Conservation (phyloP, 2,113 vertebrate species). For the Antechinus flavipes region DNA sequence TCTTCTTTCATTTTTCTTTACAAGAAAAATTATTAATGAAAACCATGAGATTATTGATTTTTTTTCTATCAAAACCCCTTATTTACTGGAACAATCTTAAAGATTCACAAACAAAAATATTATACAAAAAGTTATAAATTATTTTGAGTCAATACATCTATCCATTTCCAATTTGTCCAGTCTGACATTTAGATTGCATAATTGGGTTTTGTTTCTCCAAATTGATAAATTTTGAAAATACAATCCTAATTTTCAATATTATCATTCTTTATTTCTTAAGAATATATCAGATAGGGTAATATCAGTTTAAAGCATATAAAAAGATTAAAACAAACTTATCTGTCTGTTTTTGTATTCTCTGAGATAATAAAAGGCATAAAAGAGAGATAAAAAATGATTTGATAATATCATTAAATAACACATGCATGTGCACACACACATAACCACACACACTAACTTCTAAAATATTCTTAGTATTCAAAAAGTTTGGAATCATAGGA, state of each 20-base stretch:
- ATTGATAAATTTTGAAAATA: not conserved
- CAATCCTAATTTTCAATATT: not conserved
- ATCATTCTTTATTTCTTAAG: not conserved
- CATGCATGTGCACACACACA: not conserved
- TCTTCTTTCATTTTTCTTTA: not conserved
- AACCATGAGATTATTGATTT: not conserved
- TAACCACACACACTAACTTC: not conserved
- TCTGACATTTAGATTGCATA: not conserved
- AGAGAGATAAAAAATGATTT: not conserved
- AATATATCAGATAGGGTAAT: not conserved
- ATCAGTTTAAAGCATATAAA: not conserved
- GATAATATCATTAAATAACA: not conserved
- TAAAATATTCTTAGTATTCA: not conserved
- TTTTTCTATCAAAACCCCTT: not conserved
- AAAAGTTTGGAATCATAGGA: not conserved
- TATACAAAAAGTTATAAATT: not conserved
- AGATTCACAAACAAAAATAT: not conserved
- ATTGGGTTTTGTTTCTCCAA: not conserved
- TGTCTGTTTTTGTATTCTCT: not conserved
- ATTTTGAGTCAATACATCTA: not conserved
- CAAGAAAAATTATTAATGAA: not conserved
- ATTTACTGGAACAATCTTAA: not conserved
- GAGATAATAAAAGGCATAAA: not conserved
- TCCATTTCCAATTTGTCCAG: not conserved
- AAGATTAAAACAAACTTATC: too few relatives aligned